phyloP scores from a whole-genome alignment of 2,113 vertebrate species.

The Maccullochella peelii region DNA sequence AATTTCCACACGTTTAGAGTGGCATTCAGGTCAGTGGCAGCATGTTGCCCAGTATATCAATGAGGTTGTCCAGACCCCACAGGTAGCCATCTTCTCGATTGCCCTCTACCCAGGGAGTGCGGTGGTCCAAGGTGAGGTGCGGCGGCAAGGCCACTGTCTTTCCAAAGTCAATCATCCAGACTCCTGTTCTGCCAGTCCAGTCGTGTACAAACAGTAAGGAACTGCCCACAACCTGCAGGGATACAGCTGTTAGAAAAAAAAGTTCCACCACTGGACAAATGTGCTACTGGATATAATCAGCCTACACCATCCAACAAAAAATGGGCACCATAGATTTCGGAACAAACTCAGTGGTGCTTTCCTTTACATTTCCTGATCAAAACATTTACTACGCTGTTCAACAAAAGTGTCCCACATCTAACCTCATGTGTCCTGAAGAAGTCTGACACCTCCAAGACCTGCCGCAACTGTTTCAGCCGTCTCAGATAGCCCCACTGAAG shows the following conservation, averaged over 20 bases:
- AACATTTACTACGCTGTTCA: not conserved
- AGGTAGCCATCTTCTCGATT: conserved; percentile 91
- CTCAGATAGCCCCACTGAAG: conserved; percentile 84
- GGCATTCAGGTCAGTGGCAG: conserved; percentile 49
- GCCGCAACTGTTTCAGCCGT: conserved; percentile 83
- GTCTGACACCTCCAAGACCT: conserved; percentile 83
- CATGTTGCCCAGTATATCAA: conserved; percentile 82
- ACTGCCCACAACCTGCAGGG: conserved; percentile 89
- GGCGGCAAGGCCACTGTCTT: conserved; percentile 85
- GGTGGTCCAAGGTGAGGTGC: conserved; percentile 85
- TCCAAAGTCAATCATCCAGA: conserved; percentile 95
- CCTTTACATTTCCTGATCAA: not conserved
- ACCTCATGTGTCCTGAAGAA: conserved; percentile 91
- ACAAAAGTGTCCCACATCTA: not conserved
- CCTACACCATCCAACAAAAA: not conserved
- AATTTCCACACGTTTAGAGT: conserved; percentile 4
- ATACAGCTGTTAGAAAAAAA: not conserved
- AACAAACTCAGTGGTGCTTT: not conserved
- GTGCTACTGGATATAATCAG: not conserved
- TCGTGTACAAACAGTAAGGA: conserved; percentile 91
- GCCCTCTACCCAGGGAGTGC: conserved; percentile 88
- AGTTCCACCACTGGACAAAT: not conserved
- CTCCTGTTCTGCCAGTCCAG: conserved; percentile 82
- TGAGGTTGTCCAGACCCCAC: conserved; percentile 91
- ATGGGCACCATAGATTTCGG: not conserved